Base-by-base conservation (phyloP, 2,113 vertebrate genomes). In the Columbina picui region DNA sequence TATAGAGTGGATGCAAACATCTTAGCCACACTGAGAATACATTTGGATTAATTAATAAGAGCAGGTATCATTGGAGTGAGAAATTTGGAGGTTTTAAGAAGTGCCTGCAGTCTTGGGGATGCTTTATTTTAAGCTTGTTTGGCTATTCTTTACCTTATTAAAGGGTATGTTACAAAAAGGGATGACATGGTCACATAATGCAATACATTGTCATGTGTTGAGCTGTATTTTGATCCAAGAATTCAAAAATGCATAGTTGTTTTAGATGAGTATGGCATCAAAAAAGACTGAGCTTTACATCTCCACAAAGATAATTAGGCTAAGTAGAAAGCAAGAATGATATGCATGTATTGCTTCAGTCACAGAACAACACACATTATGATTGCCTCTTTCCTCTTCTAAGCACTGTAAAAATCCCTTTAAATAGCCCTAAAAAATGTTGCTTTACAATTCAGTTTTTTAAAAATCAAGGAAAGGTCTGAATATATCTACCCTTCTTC, bases 171-270 rank as follows among this genome's bases (percentile, higher is more conserved):
- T 73, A 23, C 47, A 73, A 73, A 68, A 36, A 43, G 7, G 29
- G 8, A 9, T 68, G 41, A 53, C 20, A 26, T 30, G 5, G 19
- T 3, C 15, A 41, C 16, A 15, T 22, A 21, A 41, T 29, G 65
- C 17, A 65, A 22, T 7, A 60, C 4, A 4, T 19, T 36, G 4
- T 1, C 2, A 36, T 52, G 12, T 3, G 7, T 7, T 45, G 14
- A 57, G 30, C 60, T 47, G 30, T 32, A n/a, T 26, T 5, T 39
- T 78, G n/a, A 82, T 53, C n/a, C 1, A 4, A 8, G 29, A 86
- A 63, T 86, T 61, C 41, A 17, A 86, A 78, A 86, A 43, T 39
- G 7, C 29, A 25, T 27, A 55, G 17, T n/a, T 64, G 16, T 8
- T 32, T 55, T 67, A 77, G 13, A 82, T 41, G 5, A 50, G 11